Evolutionary conservation across 2,888 invertebrate species (phyloP), one percentile per base, ranked within the genome.

Genomic region (Drosophila atripex): DNA sequence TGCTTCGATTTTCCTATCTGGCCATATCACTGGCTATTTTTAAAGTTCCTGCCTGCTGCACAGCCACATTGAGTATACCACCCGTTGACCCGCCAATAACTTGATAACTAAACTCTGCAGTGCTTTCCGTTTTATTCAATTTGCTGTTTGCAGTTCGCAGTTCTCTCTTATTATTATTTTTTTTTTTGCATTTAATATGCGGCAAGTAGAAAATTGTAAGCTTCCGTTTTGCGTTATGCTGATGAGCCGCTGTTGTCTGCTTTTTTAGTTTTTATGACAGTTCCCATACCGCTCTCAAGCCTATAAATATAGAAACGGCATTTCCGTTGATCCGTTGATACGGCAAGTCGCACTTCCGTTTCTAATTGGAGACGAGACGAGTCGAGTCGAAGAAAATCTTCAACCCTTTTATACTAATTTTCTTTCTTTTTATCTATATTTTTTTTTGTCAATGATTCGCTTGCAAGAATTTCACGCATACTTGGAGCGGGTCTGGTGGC

Each of bases 141-240:
- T 74, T 64, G 32, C 41, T 23, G 25, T 61, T 25, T 35, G 49
- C 30, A 16, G 18, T 21, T 28, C 28, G 28, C 35, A 23, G 30
- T 25, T 35, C 41, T 54, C 58, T 66, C 47, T 30, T 53, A 55
- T 41, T 21, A 23, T 32, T 43, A 38, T n/a, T 57, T 74, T 16
- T 41, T 53, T 30, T 65, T 68, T 53, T 63, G 71, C 60, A 86
- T 79, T 88, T 79, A 75, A 77, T 85, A 68, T 88, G 80, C 76
- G 76, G 57, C 78, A 84, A 88, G 76, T 84, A 84, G 88, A 88
- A 84, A 86, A 84, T 88, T 88, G 87, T 80, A 57, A 39, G 78
- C 84, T 88, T 84, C 84, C 88, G 88, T 73, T 84, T 86, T 76
- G 73, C 80, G 74, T 86, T 71, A 75, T 74, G 70, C 49, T 69